Base-by-base conservation (phyloP, 2,113 vertebrate species). In the Climacteris rufus region DNA sequence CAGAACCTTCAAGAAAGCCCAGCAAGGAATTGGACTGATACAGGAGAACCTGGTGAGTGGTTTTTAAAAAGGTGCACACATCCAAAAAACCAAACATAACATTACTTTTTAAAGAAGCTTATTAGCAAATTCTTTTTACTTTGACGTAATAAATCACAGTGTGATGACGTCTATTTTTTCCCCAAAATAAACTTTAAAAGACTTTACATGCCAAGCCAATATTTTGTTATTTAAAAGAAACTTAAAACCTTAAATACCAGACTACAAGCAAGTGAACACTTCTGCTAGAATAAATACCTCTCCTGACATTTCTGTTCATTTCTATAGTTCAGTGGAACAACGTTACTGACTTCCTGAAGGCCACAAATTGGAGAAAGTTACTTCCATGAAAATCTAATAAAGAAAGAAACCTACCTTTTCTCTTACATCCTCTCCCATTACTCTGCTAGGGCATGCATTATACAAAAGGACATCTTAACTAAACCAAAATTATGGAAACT, bases 41-140 rank as follows among this genome's bases (percentile, higher is more conserved):
- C 10, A 70, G 0, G 3, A 1, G 1, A 79, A 23, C 59, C 35
- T 25, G 33, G 15, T 6, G 21, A 81, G 57, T 18, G 28, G 4
- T 42, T 71, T 71, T 83, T 39, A 25, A 40, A 78, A 78, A 78
- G 39, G 47, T 63, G 28, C 81, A n/a, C 17, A 30, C 9, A 54
- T 33, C 31, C 52, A 87, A 78, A 83, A 81, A 81, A 24, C 37
- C 59, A 77, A 74, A 21, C 44, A 39, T 16, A 91, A 66, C 3
- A 21, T 49, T 68, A 59, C 39, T 50, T 95, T 77, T 65, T 20
- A 61, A 63, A 86, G 59, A 57, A 50, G 27, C 14, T 72, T 42
- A 92, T 47, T 81, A 81, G 52, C 18, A 86, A 86, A 83, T 66
- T 66, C 4, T 45, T 94, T 90, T 60, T 71, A 50, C 74, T 95